Evolutionary conservation across 2,113 vertebrate genomes (phyloP).

Genomic region (Chroicocephalus ridibundus): DNA sequence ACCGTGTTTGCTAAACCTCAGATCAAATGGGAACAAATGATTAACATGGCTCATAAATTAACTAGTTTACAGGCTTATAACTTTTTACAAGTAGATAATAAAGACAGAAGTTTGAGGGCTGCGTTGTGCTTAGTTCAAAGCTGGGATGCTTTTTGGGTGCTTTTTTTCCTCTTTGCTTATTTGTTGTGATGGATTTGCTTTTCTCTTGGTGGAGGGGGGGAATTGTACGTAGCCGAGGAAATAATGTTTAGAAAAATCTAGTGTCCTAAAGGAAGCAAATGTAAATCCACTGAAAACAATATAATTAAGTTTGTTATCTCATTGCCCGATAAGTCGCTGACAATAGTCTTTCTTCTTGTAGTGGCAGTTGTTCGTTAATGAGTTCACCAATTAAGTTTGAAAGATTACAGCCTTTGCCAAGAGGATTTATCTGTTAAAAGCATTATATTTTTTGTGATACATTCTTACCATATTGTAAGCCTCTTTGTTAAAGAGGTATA

Average conservation of each 20-base stretch:
- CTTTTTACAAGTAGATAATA: constrained; percentile 76
- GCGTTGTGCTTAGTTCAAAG: background rate
- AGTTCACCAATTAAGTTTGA: constrained; percentile 76
- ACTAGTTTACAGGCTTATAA: constrained; percentile 74
- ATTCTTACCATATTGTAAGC: constrained; percentile 63
- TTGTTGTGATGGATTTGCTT: background rate
- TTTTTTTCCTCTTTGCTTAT: background rate
- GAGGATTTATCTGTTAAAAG: constrained; percentile 74
- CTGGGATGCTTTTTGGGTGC: background rate
- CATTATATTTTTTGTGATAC: constrained; percentile 69
- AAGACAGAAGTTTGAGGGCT: constrained; percentile 60
- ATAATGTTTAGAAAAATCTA: constrained; percentile 51
- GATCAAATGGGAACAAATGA: constrained; percentile 75
- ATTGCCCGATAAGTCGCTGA: constrained; percentile 68
- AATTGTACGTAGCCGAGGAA: background rate
- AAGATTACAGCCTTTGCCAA: constrained; percentile 69
- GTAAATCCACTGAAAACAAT: constrained; percentile 69
- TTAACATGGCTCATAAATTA: constrained; percentile 76
- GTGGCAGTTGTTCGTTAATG: constrained; percentile 73
- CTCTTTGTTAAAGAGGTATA: constrained; percentile 61
- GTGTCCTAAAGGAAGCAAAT: constrained; percentile 64
- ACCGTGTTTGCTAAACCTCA: constrained; percentile 65
- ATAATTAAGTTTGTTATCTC: constrained; percentile 76
- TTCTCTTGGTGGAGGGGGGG: background rate
- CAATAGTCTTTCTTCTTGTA: constrained; percentile 70